A percentile compares a stretch with the other conserved stretches of the same genome.
Evolutionary conservation across 2,113 vertebrate genomes (phyloP).

Genomic region (Mastomys natalensis): DNA sequence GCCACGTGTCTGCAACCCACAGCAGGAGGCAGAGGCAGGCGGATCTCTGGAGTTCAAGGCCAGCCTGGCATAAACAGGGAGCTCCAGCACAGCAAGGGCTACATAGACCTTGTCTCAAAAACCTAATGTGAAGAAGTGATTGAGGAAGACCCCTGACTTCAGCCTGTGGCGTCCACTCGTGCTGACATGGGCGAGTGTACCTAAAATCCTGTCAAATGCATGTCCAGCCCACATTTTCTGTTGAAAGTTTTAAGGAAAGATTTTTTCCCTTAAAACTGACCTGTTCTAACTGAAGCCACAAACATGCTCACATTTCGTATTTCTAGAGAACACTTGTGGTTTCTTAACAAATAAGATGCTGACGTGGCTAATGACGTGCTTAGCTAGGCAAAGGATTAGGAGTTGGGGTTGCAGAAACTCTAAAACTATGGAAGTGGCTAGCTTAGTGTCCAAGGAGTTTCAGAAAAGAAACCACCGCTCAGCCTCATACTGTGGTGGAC

Average conservation of each 20-base stretch:
- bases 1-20: background rate
- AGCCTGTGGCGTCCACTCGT: background rate
- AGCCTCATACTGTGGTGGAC: background rate
- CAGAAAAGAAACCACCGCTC: background rate
- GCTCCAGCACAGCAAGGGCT: background rate
- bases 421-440: conserved; percentile 16
- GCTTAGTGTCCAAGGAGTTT: background rate
- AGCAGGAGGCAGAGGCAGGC: background rate
- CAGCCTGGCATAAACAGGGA: background rate
- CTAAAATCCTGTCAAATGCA: background rate
- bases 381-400: background rate
- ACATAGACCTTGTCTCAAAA: background rate
- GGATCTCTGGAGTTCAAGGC: background rate
- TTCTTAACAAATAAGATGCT: background rate
- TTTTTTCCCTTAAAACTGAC: background rate
- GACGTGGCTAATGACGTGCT: background rate
- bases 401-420: background rate
- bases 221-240: background rate
- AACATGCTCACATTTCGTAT: background rate
- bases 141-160: background rate
- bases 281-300: background rate
- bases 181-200: background rate
- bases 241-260: background rate
- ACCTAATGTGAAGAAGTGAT: background rate
- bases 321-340: background rate